These are phyloP conservation scores for Drosophila carrolli DNA, from an alignment of 1,140 invertebrate species.

Conservation along the genomic window DNA sequence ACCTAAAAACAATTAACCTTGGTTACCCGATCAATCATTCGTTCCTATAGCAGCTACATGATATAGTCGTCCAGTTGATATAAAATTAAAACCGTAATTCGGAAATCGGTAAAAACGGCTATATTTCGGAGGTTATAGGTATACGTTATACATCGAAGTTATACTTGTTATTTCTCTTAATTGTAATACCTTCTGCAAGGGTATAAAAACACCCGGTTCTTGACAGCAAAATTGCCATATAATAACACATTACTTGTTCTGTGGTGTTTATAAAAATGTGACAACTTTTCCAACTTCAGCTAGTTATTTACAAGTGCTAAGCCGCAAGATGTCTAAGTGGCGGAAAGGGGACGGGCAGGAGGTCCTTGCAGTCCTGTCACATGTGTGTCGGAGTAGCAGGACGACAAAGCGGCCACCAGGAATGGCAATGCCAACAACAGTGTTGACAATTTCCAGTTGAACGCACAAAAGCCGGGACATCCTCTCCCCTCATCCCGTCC, in stretches of 20 bases:
- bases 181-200: too few species aligned
- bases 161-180: too few species aligned
- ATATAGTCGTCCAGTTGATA: too few species aligned
- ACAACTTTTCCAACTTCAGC: constrained; percentile 50
- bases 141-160: too few species aligned
- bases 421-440: constrained; percentile 69
- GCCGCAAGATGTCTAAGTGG: constrained; percentile 61
- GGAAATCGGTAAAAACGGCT: too few species aligned
- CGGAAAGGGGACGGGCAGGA: neutral
- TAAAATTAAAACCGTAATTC: too few species aligned
- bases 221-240: neutral
- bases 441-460: constrained; percentile 80
- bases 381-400: constrained; percentile 51
- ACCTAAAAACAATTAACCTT: too few species aligned
- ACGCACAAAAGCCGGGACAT: constrained; percentile 60
- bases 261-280: constrained; percentile 33
- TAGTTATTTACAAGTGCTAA: constrained; percentile 59
- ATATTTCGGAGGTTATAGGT: too few species aligned
- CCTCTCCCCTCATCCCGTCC: neutral
- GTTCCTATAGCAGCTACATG: too few species aligned
- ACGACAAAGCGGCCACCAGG: constrained; percentile 51
- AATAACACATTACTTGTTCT: neutral
- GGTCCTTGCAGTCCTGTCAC: constrained; percentile 27
- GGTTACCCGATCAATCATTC: too few species aligned
- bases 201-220: too few species aligned